Percentiles rank a stretch among this genome's conserved stretches.
Evolutionary conservation across 1,140 invertebrate genomes (phyloP).

Genomic region (Hyles vespertilio): DNA sequence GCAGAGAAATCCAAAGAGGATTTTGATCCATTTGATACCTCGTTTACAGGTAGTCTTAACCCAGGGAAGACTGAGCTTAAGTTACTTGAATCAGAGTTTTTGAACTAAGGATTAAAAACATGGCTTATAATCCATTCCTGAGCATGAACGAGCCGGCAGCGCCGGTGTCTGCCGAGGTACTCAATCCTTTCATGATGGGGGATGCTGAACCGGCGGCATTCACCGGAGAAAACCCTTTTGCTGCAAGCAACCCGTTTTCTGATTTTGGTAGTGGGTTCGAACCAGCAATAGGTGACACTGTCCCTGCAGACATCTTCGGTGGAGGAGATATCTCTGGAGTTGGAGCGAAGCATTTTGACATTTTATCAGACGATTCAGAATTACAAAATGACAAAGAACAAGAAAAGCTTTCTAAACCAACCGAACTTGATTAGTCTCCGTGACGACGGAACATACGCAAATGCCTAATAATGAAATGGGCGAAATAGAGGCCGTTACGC

Average conservation of each 20-base stretch:
- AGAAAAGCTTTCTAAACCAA: constrained; percentile 52
- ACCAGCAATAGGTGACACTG: constrained; percentile 67
- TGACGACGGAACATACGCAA: constrained; percentile 37
- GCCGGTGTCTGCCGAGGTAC: constrained; percentile 63
- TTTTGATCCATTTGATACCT: constrained; percentile 88
- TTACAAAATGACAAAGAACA: constrained; percentile 9
- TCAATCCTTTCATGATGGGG: constrained; percentile 86
- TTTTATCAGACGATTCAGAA: constrained; percentile 22
- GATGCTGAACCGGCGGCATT: constrained; percentile 54
- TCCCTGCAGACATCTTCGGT: constrained; percentile 64
- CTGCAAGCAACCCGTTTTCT: constrained; percentile 78
- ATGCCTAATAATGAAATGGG: constrained; percentile 9
- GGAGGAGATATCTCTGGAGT: constrained; percentile 43
- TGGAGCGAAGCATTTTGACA: constrained; percentile 51
- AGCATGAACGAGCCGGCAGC: constrained; percentile 79
- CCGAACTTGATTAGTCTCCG: constrained; percentile 53
- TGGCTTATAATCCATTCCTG: constrained; percentile 86
- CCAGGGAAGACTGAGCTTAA: constrained; percentile 87
- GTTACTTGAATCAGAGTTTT: constrained; percentile 84
- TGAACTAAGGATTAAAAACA: constrained; percentile 66
- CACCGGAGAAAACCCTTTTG: constrained; percentile 78
- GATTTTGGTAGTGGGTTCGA: constrained; percentile 76
- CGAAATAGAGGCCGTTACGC: constrained; percentile 76
- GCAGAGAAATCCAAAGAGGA: constrained; percentile 58
- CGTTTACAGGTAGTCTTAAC: constrained; percentile 83